Evolutionary conservation across 2,113 vertebrate species (phyloP), one percentile per base, ranked within the genome.

Genomic region (Bufo bufo): DNA sequence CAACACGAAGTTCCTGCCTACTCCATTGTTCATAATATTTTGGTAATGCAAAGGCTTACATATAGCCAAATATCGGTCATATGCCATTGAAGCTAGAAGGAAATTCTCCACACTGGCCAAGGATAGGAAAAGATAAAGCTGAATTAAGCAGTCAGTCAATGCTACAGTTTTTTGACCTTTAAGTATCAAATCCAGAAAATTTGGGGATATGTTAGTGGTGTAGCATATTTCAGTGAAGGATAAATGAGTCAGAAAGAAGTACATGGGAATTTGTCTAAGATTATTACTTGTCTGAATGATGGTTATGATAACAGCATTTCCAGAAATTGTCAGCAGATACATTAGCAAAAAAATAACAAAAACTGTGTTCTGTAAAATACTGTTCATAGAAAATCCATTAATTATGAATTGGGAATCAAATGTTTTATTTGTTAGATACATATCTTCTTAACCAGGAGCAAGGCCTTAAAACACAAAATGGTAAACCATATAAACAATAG

Each of bases 151-250:
- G 52, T 1, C 4, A 84, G 45, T 17, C 19, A 91, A 90, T 63
- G 89, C 84, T 54, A 91, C 80, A 11, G 74, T 85, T 50, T 79
- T 86, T 75, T 90, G 49, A 4, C 52, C 69, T 66, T 82, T 89
- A 33, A 69, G 13, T 17, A 91, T 89, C 45, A 89, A 90, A 61
- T 90, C 83, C 3, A 89, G 77, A 47, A 92, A 88, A 14, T 43
- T 86, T 85, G 91, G 89, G 4, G 89, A 89, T 89, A 92, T 92
- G n/a, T 87, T 89, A 13, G 85, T 91, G 56, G 89, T 80, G 85
- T 89, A 89, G 23, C 84, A 90, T 88, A 93, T 61, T 45, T 91
- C 89, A 81, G 90, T 85, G 82, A 91, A 89, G 85, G 91, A 90
- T 14, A 91, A 82, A 47, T 91, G 89, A 84, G 65, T 87, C 77